Percentiles rank a stretch among this genome's conserved stretches.
These are phyloP conservation scores for Scleropages formosus DNA, from an alignment of 2,797 vertebrate species.

Conservation along the genomic window DNA sequence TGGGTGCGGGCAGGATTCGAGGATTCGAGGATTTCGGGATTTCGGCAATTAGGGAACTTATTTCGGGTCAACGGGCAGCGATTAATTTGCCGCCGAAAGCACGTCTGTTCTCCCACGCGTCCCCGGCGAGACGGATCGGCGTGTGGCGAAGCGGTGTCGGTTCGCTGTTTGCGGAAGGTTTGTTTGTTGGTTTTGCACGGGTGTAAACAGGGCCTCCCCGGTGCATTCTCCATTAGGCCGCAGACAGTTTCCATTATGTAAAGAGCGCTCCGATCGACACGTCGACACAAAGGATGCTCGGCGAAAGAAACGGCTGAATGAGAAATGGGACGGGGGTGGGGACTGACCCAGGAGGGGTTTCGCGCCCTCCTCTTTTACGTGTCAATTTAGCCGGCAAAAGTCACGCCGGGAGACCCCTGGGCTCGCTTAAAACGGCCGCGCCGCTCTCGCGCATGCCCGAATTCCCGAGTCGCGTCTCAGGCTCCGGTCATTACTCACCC, in stretches of 20 bases:
- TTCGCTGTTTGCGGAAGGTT: constrained; percentile 21
- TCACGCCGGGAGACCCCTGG: constrained; percentile 49
- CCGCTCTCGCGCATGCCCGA: constrained; percentile 43
- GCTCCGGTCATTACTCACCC: not conserved
- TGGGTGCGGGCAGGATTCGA: not conserved
- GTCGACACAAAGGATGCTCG: constrained; percentile 50
- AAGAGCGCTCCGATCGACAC: constrained; percentile 37
- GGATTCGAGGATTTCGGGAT: too few species aligned
- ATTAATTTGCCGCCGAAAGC: not conserved
- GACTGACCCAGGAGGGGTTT: constrained; percentile 23
- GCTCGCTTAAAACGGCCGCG: constrained; percentile 61
- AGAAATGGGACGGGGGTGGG: constrained; percentile 42
- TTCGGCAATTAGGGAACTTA: too few species aligned
- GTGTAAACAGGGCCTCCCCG: not conserved
- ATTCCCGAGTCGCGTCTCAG: constrained; percentile 24
- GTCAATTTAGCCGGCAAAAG: constrained; percentile 61
- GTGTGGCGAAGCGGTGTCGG: constrained; percentile 3
- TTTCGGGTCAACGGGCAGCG: not conserved
- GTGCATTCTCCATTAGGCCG: constrained; percentile 26
- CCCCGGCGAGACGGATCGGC: constrained; percentile 33
- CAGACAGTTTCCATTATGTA: constrained; percentile 22
- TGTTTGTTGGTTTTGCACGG: constrained; percentile 34
- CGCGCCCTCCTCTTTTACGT: constrained; percentile 51
- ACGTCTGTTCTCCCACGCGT: not conserved
- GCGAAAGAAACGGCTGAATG: constrained; percentile 32